A percentile compares a stretch with the other conserved stretches of the same genome.
These are phyloP conservation scores for Plectrocnemia conspersa DNA, from an alignment of 1,140 invertebrate species.

Conservation along the genomic window DNA sequence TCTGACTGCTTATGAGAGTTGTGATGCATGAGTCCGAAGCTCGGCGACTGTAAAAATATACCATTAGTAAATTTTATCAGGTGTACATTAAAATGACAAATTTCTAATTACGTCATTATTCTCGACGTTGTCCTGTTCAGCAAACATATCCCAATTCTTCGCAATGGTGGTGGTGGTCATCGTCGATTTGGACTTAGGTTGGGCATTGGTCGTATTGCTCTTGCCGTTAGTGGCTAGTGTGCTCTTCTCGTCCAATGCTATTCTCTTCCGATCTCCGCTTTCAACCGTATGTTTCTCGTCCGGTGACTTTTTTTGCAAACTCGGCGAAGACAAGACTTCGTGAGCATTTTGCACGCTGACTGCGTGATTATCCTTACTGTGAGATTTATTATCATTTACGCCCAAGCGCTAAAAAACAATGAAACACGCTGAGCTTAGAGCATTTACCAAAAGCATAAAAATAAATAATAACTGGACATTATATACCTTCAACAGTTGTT, in stretches of 20 bases:
- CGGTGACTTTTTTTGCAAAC: neutral
- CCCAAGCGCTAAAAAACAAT: conserved; percentile 51
- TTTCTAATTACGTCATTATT: conserved; percentile 74
- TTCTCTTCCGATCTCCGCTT: too few species aligned
- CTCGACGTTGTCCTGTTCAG: conserved; percentile 81
- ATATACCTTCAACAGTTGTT: conserved; percentile 78
- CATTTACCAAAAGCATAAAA: too few species aligned
- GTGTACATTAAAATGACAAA: conserved; percentile 25
- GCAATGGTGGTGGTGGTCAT: conserved; percentile 37
- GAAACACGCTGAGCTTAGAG: neutral
- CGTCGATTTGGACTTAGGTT: conserved; percentile 15
- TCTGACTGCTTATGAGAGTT: conserved; percentile 63
- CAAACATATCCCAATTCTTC: conserved; percentile 79
- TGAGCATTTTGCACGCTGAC: neutral
- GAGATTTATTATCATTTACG: conserved; percentile 59
- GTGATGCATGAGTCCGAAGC: conserved; percentile 50
- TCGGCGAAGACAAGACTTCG: neutral
- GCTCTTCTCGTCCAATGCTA: conserved; percentile 10
- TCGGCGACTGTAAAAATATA: conserved; percentile 57
- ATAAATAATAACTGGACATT: too few species aligned
- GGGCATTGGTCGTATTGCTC: conserved; percentile 26
- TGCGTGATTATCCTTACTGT: conserved; percentile 42
- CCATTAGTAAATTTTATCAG: neutral
- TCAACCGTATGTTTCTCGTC: neutral
- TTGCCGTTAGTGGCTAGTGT: conserved; percentile 20